These are phyloP conservation scores for Catagonus wagneri DNA, from an alignment of 2,113 vertebrate species.

Conservation along the genomic window DNA sequence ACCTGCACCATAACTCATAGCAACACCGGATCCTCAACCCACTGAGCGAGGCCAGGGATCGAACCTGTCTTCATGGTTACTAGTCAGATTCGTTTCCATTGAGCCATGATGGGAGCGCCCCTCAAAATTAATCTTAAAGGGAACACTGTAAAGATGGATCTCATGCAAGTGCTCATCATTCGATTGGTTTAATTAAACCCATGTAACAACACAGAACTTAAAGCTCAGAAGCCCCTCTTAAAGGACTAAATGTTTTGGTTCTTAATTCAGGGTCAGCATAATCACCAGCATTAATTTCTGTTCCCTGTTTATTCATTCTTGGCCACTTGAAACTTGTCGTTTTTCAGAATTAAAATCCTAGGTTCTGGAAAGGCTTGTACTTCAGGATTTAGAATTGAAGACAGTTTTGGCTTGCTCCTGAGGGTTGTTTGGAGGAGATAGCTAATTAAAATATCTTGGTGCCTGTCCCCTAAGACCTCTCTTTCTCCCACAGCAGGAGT, in stretches of 20 bases:
- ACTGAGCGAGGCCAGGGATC: too few relatives aligned
- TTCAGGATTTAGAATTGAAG: conserved; percentile 8
- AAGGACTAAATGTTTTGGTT: background rate
- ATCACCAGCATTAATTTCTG: background rate
- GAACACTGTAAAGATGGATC: background rate
- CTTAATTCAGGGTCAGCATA: background rate
- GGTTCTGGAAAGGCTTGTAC: background rate
- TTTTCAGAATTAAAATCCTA: conserved; percentile 50
- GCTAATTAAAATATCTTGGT: conserved; percentile 65
- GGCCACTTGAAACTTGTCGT: background rate
- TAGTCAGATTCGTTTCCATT: too few relatives aligned
- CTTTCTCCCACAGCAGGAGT: background rate
- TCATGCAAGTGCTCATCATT: background rate
- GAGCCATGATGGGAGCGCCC: too few relatives aligned
- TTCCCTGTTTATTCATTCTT: background rate
- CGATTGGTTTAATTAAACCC: background rate
- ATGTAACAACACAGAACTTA: too few relatives aligned
- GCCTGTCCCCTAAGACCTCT: conserved; percentile 18
- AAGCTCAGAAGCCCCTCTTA: background rate
- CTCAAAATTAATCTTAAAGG: background rate
- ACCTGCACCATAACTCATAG: too few relatives aligned
- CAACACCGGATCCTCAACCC: too few relatives aligned
- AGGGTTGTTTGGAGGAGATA: conserved; percentile 50
- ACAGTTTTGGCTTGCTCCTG: background rate
- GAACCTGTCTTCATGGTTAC: too few relatives aligned